Conservation (phyloP, 2,113 vertebrate species). For the Oreocharis arfaki region DNA sequence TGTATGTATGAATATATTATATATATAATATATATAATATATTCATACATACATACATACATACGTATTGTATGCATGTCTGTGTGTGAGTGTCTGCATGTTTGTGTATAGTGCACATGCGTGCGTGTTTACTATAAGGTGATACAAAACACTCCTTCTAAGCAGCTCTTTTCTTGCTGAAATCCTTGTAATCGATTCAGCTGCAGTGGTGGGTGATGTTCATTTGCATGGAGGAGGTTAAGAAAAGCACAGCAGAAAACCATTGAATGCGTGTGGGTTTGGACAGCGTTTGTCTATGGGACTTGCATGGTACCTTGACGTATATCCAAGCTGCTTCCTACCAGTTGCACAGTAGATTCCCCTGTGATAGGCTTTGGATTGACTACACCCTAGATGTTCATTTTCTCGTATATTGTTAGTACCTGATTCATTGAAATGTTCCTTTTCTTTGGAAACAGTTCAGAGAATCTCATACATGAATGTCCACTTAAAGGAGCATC, state of each 20-base stretch:
- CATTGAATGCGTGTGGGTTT: not conserved
- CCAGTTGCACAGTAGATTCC: not conserved
- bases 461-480: not conserved
- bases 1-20: too few species aligned
- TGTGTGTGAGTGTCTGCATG: not conserved
- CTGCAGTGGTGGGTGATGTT: not conserved
- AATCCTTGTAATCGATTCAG: not conserved
- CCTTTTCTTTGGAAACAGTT: not conserved
- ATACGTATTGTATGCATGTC: not conserved
- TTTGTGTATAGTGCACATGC: not conserved
- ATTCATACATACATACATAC: too few species aligned
- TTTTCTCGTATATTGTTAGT: not conserved
- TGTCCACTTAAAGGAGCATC: not conserved
- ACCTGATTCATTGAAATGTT: not conserved
- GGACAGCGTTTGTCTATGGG: not conserved
- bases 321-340: not conserved
- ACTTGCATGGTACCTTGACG: not conserved
- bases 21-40: too few species aligned
- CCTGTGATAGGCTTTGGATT: not conserved
- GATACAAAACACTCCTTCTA: not conserved
- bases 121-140: not conserved
- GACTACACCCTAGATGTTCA: not conserved
- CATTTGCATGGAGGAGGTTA: rapidly evolving
- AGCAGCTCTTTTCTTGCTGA: not conserved
- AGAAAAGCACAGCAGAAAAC: not conserved